These are phyloP conservation scores for Eretmochelys imbricata DNA, from an alignment of 2,113 vertebrate species.

Conservation along the genomic window DNA sequence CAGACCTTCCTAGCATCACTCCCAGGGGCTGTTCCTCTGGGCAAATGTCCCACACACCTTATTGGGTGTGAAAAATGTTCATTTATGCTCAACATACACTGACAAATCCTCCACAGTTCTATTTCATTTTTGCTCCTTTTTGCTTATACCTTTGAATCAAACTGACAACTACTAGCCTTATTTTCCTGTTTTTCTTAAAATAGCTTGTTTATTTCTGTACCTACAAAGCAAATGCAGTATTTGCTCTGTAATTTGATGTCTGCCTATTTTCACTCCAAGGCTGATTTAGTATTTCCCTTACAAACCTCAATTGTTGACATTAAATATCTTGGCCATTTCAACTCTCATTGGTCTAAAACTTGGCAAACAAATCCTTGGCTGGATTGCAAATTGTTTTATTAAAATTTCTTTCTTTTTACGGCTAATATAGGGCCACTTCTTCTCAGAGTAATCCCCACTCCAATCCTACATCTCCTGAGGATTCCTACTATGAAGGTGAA, in stretches of 20 bases:
- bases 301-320: conserved; percentile 59
- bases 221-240: conserved; percentile 21
- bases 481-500: conserved; percentile 28
- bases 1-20: neutral
- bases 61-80: neutral
- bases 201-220: conserved; percentile 14
- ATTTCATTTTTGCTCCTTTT: neutral
- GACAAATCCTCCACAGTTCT: neutral
- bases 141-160: neutral
- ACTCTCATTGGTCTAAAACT: conserved; percentile 33
- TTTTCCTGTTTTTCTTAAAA: conserved; percentile 4
- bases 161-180: neutral
- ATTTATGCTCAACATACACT: neutral
- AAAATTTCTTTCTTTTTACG: conserved; percentile 46
- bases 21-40: neutral
- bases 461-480: neutral
- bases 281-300: conserved; percentile 61
- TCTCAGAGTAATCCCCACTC: neutral
- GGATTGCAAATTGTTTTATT: conserved; percentile 46
- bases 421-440: conserved; percentile 37
- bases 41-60: neutral
- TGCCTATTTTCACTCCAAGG: conserved; percentile 25
- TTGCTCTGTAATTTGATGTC: conserved; percentile 49
- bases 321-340: conserved; percentile 37
- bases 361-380: conserved; percentile 55